Percentiles rank a stretch among this genome's conserved stretches.
phyloP scores from a whole-genome alignment of 1,140 invertebrate genomes.

The Drosophila punjabiensis region DNA sequence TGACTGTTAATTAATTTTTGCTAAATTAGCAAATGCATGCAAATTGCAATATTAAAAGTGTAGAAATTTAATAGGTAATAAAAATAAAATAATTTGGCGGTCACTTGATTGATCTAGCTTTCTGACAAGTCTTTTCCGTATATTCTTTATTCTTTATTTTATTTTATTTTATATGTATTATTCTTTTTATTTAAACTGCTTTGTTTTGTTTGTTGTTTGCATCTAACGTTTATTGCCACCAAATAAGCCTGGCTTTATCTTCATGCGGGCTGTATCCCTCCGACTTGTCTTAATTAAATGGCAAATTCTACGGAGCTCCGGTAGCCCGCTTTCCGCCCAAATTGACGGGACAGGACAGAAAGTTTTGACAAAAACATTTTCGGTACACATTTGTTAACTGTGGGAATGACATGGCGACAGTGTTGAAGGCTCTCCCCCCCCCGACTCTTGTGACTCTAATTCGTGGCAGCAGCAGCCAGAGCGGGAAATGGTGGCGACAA shows the following conservation, averaged over 20 bases:
- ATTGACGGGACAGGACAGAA: constrained; percentile 30
- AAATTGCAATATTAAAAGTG: not conserved
- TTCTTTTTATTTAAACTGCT: constrained; percentile 3
- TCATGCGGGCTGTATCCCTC: constrained; percentile 12
- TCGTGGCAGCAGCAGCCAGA: constrained; percentile 31
- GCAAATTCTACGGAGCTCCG: constrained; percentile 13
- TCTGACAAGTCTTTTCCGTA: too few species aligned
- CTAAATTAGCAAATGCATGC: constrained; percentile 3
- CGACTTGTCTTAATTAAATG: constrained; percentile 42
- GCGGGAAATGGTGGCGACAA: constrained; percentile 25
- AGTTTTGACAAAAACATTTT: constrained; percentile 36
- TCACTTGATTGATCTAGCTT: constrained; percentile 1
- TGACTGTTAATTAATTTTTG: not conserved
- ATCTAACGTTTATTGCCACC: constrained; percentile 3
- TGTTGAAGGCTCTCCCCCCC: constrained; percentile 40
- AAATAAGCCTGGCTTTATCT: constrained; percentile 2
- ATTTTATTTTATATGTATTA: not conserved
- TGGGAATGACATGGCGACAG: constrained; percentile 58
- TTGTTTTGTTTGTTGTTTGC: not conserved
- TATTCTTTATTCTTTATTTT: too few species aligned
- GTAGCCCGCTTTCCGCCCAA: constrained; percentile 14
- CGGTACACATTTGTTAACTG: constrained; percentile 46
- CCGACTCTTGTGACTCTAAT: constrained; percentile 38
- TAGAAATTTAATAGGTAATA: not conserved
- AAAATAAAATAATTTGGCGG: constrained; percentile 5